Evolutionary conservation across 2,113 vertebrate genomes (phyloP).

Genomic region (Notothenia rossii): DNA sequence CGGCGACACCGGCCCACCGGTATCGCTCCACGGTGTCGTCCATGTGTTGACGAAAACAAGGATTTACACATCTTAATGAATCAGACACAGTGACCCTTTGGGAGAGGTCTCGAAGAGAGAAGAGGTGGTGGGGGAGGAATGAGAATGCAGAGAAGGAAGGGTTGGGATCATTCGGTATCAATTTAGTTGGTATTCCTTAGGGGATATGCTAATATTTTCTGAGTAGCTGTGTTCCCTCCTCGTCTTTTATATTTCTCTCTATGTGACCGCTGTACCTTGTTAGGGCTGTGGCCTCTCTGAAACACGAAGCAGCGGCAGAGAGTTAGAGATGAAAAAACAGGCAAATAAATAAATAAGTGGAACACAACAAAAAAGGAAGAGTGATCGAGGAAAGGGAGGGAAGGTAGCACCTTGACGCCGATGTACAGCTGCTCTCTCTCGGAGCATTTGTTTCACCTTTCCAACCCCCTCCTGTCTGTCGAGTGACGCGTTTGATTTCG

Average conservation of each 20-base stretch:
- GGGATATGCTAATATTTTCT: constrained; percentile 84
- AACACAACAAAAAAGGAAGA: constrained; percentile 58
- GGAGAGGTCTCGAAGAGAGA: constrained; percentile 76
- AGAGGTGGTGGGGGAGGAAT: constrained; percentile 12
- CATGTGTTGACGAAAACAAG: constrained; percentile 78
- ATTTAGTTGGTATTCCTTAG: constrained; percentile 94
- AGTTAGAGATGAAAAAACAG: constrained; percentile 61
- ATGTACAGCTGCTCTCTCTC: constrained; percentile 98
- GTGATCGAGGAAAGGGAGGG: constrained; percentile 69
- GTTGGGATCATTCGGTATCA: constrained; percentile 81
- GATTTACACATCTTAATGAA: constrained; percentile 98
- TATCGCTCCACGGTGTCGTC: constrained; percentile 37
- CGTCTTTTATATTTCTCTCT: constrained; percentile 92
- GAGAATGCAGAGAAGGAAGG: constrained; percentile 50
- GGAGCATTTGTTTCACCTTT: constrained; percentile 95
- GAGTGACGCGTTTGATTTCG: constrained; percentile 98
- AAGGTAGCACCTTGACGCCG: constrained; percentile 96
- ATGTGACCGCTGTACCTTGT: constrained; percentile 95
- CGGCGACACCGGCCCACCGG: constrained; percentile 42
- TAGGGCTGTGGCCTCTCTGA: constrained; percentile 92
- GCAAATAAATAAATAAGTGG: constrained; percentile 76
- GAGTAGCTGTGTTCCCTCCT: constrained; percentile 86
- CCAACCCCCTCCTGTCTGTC: constrained; percentile 91
- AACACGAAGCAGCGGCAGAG: constrained; percentile 61
- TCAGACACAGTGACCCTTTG: constrained; percentile 89